A percentile compares a stretch with the other conserved stretches of the same genome.
These are phyloP conservation scores for Channa maculata DNA, from an alignment of 2,113 vertebrate species.

Conservation along the genomic window DNA sequence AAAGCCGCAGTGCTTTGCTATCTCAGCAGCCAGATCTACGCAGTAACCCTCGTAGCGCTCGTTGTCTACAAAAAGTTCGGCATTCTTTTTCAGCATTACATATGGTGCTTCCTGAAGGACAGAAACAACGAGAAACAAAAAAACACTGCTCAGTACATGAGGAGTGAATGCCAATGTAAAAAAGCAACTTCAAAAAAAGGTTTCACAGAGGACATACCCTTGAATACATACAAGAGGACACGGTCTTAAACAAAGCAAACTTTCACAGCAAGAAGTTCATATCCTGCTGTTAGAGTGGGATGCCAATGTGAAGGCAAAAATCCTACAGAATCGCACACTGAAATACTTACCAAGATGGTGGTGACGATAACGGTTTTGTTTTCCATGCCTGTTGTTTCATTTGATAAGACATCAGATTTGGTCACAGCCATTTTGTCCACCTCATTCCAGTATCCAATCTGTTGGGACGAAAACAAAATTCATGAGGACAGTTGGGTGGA, in stretches of 20 bases:
- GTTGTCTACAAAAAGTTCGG: constrained; percentile 95
- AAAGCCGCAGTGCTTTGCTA: constrained; percentile 98
- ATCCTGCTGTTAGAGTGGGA: neutral
- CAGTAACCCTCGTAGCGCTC: constrained; percentile 99
- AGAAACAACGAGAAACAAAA: constrained; percentile 9
- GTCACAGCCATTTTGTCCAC: constrained; percentile 98
- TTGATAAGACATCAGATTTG: constrained; percentile 91
- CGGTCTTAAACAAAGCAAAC: neutral
- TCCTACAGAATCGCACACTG: neutral
- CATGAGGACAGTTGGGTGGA: too few relatives aligned
- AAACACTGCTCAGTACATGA: constrained; percentile 40
- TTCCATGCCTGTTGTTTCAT: constrained; percentile 94
- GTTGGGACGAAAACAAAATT: constrained; percentile 51
- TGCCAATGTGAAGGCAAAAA: neutral
- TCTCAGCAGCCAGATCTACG: constrained; percentile 97
- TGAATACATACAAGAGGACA: constrained; percentile 12
- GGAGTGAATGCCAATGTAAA: constrained; percentile 9
- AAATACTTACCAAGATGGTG: constrained; percentile 93
- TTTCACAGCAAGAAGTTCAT: neutral
- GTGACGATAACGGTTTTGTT: constrained; percentile 99
- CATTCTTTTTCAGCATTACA: constrained; percentile 99
- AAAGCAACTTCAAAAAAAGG: neutral
- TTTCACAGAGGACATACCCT: neutral
- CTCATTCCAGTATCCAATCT: constrained; percentile 99
- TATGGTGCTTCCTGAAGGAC: constrained; percentile 94